Conservation (phyloP, 1,140 invertebrate genomes). For the Calliphora vicina region DNA sequence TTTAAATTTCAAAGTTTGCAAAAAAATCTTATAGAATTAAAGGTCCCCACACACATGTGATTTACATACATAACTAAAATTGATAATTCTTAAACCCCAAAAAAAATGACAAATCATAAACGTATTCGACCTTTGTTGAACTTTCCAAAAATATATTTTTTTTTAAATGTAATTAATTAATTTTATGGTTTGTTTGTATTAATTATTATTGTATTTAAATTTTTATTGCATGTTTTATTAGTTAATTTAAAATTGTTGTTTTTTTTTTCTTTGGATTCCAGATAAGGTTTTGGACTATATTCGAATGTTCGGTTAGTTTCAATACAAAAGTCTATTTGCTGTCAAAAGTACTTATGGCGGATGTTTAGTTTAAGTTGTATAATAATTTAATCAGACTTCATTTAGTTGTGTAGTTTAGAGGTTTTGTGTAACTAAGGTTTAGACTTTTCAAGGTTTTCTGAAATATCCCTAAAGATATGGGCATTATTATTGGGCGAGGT, state of each 20-base stretch:
- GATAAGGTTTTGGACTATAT: background rate
- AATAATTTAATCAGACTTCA: too few relatives aligned
- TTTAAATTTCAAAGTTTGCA: too few relatives aligned
- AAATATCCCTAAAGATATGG: too few relatives aligned
- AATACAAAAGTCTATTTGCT: too few relatives aligned
- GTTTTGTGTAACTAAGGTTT: too few relatives aligned
- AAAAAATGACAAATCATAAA: background rate
- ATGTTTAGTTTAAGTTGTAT: too few relatives aligned
- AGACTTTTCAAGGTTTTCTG: too few relatives aligned
- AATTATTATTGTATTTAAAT: background rate
- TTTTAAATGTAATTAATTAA: background rate
- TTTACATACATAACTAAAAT: background rate
- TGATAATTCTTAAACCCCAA: background rate
- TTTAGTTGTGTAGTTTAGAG: too few relatives aligned
- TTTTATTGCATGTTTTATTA: background rate
- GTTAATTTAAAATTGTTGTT: background rate
- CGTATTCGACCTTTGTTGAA: background rate
- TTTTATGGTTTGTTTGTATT: background rate
- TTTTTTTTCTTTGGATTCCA: background rate
- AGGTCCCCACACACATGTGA: background rate
- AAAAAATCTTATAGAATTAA: background rate
- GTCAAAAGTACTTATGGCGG: too few relatives aligned
- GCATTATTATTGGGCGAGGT: too few relatives aligned
- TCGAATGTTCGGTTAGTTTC: too few relatives aligned
- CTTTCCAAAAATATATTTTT: background rate